Percentiles rank a stretch among this genome's conserved stretches.
Conservation (phyloP, 2,797 vertebrate species). For the Clarias laeviceps region DNA sequence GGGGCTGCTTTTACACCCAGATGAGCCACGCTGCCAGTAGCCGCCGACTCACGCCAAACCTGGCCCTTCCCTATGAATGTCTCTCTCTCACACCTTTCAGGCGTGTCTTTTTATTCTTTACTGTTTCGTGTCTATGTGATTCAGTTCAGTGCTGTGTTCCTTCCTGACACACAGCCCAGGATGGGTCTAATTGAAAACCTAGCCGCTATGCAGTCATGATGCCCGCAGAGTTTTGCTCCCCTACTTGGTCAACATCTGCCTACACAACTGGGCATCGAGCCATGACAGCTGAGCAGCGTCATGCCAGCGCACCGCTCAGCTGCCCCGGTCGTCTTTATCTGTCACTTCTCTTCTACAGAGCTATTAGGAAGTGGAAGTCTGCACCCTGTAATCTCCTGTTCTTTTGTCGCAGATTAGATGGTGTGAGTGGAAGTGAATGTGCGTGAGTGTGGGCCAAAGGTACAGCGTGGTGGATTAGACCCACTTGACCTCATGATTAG, state of each 20-base stretch:
- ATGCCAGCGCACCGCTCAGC: slow-evolving; percentile 67
- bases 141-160: not conserved
- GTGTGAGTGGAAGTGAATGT: slow-evolving; percentile 47
- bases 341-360: slow-evolving; percentile 59
- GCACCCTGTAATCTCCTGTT: slow-evolving; percentile 70
- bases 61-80: slow-evolving; percentile 18
- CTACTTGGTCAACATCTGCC: slow-evolving; percentile 75
- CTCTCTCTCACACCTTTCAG: slow-evolving; percentile 21
- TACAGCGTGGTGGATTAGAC: slow-evolving; percentile 64
- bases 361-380: slow-evolving; percentile 67
- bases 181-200: slow-evolving; percentile 54
- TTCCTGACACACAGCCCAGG: slow-evolving; percentile 21
- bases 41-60: slow-evolving; percentile 40
- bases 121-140: not conserved
- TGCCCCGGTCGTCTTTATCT: slow-evolving; percentile 65
- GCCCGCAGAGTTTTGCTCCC: slow-evolving; percentile 48
- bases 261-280: slow-evolving; percentile 72
- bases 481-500: slow-evolving; percentile 69
- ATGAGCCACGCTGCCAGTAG: slow-evolving; percentile 68
- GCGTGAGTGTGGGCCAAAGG: slow-evolving; percentile 63
- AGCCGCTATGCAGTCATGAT: slow-evolving; percentile 44
- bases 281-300: slow-evolving; percentile 68
- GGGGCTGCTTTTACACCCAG: slow-evolving; percentile 58
- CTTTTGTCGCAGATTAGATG: slow-evolving; percentile 58
- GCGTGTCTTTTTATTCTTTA: not conserved